phyloP scores from a whole-genome alignment of 2,113 vertebrate genomes.

The Aldabrachelys gigantea region DNA sequence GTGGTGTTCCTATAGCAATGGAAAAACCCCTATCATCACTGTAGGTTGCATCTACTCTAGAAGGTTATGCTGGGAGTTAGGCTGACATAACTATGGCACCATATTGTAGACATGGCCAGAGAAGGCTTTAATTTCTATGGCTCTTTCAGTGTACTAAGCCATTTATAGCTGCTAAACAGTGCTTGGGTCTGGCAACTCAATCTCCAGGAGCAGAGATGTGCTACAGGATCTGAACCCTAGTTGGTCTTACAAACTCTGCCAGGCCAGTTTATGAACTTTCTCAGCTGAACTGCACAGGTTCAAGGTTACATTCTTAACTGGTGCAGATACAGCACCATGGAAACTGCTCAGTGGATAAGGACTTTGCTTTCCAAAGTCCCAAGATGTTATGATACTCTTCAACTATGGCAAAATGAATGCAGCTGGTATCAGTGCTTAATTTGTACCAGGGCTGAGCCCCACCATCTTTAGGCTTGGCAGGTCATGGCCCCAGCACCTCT shows the following conservation, averaged over 20 bases:
- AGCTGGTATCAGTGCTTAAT: background rate
- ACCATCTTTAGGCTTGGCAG: too few species aligned
- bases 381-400: background rate
- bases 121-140: background rate
- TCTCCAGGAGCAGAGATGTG: background rate
- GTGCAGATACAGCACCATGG: background rate
- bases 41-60: background rate
- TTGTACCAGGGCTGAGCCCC: too few species aligned
- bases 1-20: background rate
- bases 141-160: background rate
- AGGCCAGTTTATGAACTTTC: background rate
- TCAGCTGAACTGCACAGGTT: background rate
- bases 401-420: background rate
- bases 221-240: background rate
- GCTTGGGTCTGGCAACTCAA: background rate
- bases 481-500: too few species aligned
- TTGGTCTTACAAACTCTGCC: rapidly evolving
- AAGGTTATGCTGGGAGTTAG: background rate
- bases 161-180: background rate
- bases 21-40: background rate
- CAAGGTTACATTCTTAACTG: rapidly evolving
- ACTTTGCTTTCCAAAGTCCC: rapidly evolving
- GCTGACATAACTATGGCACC: background rate
- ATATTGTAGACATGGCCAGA: background rate
- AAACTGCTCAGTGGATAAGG: background rate